phyloP scores from a whole-genome alignment of 1,140 invertebrate genomes.

The Samia ricini region DNA sequence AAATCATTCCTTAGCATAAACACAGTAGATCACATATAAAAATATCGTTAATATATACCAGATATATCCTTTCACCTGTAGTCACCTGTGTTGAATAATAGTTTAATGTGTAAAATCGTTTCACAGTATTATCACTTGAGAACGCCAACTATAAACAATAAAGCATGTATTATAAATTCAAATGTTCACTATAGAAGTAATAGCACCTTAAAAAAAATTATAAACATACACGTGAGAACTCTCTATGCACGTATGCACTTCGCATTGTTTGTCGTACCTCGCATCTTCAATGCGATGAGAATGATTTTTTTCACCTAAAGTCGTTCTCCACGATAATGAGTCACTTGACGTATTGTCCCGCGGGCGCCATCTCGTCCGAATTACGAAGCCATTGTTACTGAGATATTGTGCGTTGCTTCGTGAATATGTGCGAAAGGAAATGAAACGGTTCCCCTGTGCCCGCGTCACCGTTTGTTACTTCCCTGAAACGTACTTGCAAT shows the following conservation, averaged over 20 bases:
- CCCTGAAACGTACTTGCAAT: conserved; percentile 15
- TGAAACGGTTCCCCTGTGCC: conserved; percentile 56
- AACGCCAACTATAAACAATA: too few relatives aligned
- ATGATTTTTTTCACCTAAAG: conserved; percentile 61
- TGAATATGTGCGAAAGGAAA: conserved; percentile 70
- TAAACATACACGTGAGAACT: neutral
- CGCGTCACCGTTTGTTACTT: conserved; percentile 46
- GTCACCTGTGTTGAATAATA: too few relatives aligned
- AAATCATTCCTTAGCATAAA: too few relatives aligned
- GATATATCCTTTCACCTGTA: too few relatives aligned
- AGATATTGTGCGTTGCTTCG: conserved; percentile 64
- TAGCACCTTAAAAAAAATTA: neutral
- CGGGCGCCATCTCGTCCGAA: conserved; percentile 63
- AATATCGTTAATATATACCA: too few relatives aligned
- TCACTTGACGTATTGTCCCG: conserved; percentile 70
- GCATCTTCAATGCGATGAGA: conserved; percentile 39
- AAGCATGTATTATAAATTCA: too few relatives aligned
- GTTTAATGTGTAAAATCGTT: too few relatives aligned
- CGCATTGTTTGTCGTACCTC: too few relatives aligned
- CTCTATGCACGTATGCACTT: conserved; percentile 24
- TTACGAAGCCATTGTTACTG: conserved; percentile 70
- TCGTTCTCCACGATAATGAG: conserved; percentile 69
- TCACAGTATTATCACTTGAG: too few relatives aligned
- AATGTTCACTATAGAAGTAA: neutral
- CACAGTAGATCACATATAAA: too few relatives aligned